phyloP scores from a whole-genome alignment of 2,797 vertebrate genomes.

The Coendou prehensilis region DNA sequence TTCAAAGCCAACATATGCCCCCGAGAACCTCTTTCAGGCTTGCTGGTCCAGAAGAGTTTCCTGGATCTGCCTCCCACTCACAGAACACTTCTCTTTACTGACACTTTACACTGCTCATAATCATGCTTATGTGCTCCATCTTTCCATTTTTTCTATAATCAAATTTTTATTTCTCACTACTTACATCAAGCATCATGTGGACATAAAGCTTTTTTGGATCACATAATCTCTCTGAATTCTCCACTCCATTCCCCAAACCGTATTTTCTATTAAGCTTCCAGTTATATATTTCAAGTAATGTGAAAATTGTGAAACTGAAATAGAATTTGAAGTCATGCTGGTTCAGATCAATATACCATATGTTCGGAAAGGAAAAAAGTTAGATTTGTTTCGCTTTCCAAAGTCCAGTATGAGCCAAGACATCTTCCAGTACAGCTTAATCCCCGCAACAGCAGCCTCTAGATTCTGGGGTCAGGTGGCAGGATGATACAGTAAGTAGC shows the following conservation, averaged over 20 bases:
- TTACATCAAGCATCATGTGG: neutral
- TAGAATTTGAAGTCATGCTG: constrained; percentile 64
- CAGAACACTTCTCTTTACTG: neutral
- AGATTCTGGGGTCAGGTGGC: neutral
- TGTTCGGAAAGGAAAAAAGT: constrained; percentile 61
- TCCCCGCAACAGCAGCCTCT: neutral
- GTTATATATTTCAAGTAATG: constrained; percentile 65
- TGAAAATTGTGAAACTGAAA: constrained; percentile 67
- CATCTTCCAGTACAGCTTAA: neutral
- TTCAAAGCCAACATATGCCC: neutral
- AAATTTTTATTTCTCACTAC: neutral
- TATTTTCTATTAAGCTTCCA: constrained; percentile 65
- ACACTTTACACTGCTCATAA: neutral
- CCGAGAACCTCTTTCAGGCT: neutral
- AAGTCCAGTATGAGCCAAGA: constrained; percentile 58
- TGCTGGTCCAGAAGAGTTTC: constrained; percentile 14
- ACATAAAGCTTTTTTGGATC: constrained; percentile 3
- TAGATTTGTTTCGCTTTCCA: constrained; percentile 58
- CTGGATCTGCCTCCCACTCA: neutral
- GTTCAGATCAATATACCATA: constrained; percentile 69
- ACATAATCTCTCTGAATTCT: constrained; percentile 22
- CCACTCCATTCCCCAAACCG: neutral
- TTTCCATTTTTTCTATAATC: neutral
- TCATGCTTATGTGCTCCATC: neutral
- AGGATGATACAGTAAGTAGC: neutral